Conservation (phyloP, 2,888 invertebrate species). For the Drosophila setosimentum region DNA sequence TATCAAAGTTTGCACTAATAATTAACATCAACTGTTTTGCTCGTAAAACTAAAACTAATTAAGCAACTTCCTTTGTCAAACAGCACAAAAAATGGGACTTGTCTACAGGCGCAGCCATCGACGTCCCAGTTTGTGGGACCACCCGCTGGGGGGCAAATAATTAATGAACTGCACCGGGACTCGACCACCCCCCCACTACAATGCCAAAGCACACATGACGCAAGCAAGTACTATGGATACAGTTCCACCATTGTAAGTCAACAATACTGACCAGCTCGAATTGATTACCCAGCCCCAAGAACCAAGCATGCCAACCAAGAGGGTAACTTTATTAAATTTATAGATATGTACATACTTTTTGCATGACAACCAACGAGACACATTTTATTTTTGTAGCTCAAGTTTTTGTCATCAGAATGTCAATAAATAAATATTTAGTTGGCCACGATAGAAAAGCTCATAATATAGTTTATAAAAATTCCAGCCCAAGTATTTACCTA, state of each 20-base stretch:
- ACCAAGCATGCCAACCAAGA: slow-evolving; percentile 30
- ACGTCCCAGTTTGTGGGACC: slow-evolving; percentile 3
- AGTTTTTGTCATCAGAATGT: slow-evolving; percentile 7
- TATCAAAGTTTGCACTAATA: slow-evolving; percentile 76
- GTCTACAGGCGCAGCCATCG: background rate
- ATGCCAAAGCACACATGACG: slow-evolving; percentile 64
- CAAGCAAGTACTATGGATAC: slow-evolving; percentile 49
- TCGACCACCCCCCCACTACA: background rate
- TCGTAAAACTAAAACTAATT: slow-evolving; percentile 65
- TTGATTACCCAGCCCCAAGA: slow-evolving; percentile 22
- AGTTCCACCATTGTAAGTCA: slow-evolving; percentile 47
- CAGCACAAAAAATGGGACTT: slow-evolving; percentile 32
- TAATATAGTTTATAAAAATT: background rate
- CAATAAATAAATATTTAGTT: slow-evolving; percentile 13
- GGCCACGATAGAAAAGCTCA: background rate
- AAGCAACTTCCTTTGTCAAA: slow-evolving; percentile 67
- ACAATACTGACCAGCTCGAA: slow-evolving; percentile 55
- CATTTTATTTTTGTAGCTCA: slow-evolving; percentile 6
- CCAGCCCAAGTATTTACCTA: background rate
- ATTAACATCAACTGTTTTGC: slow-evolving; percentile 62
- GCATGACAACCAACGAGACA: background rate
- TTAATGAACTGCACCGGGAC: slow-evolving; percentile 75
- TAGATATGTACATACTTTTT: slow-evolving; percentile 9
- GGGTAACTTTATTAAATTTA: slow-evolving; percentile 55
- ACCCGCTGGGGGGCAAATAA: slow-evolving; percentile 64